Evolutionary conservation across 2,113 vertebrate species (phyloP).

Genomic region (Abramis brama): DNA sequence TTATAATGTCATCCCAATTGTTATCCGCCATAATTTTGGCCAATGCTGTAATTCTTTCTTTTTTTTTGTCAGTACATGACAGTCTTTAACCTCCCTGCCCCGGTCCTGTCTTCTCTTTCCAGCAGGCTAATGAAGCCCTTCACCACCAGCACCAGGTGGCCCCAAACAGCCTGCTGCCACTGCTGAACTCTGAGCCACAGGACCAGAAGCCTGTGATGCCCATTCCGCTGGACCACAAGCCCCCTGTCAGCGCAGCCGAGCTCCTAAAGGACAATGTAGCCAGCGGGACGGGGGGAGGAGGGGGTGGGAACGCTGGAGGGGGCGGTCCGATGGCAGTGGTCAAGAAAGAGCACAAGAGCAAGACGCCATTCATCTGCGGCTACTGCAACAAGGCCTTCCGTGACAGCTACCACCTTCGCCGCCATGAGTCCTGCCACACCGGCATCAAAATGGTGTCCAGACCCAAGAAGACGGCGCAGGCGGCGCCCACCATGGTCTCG

Average conservation of each 20-base stretch:
- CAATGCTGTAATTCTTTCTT: neutral
- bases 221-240: conserved; percentile 94
- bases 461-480: conserved; percentile 93
- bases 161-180: conserved; percentile 95
- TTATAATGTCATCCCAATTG: neutral
- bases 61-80: neutral
- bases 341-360: conserved; percentile 97
- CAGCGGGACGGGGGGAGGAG: conserved; percentile 63
- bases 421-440: conserved; percentile 98
- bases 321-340: conserved; percentile 81
- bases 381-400: conserved; percentile 99
- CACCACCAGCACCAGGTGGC: conserved; percentile 99
- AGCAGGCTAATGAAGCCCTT: conserved; percentile 97
- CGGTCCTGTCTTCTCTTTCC: conserved; percentile 43
- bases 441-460: conserved; percentile 98
- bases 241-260: conserved; percentile 85
- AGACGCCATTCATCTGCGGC: conserved; percentile 96
- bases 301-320: conserved; percentile 49
- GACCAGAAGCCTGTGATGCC: conserved; percentile 98
- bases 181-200: conserved; percentile 91
- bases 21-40: neutral
- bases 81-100: neutral
- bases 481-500: conserved; percentile 88
- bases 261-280: conserved; percentile 89
- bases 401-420: conserved; percentile 98